phyloP scores from a whole-genome alignment of 2,797 vertebrate genomes.

The Chaunax sp. region DNA sequence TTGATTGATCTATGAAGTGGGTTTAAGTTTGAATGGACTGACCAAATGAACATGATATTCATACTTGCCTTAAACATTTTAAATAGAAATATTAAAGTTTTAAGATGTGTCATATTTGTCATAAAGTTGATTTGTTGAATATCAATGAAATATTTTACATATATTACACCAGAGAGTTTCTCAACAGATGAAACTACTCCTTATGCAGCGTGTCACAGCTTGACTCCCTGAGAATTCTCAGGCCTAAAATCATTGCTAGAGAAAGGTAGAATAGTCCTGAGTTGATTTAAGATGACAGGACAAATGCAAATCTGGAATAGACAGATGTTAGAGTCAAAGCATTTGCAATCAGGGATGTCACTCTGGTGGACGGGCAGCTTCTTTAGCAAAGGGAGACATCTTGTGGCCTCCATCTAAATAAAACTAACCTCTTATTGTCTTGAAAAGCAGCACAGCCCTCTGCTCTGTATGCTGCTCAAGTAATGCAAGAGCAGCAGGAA shows the following conservation, averaged over 20 bases:
- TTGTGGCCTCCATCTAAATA: constrained; percentile 77
- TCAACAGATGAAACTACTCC: neutral
- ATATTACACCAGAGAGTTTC: neutral
- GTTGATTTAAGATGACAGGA: constrained; percentile 27
- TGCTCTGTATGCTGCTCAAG: constrained; percentile 61
- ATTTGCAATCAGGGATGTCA: constrained; percentile 38
- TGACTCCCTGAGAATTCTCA: neutral
- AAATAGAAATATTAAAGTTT: no score
- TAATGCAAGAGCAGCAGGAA: constrained; percentile 56
- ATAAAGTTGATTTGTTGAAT: constrained; percentile 3
- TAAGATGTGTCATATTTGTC: constrained; percentile 5
- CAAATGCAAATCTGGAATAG: constrained; percentile 21
- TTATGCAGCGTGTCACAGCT: constrained; percentile 30
- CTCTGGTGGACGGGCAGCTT: constrained; percentile 54
- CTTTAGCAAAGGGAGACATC: constrained; percentile 83
- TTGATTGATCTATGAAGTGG: neutral
- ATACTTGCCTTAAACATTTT: neutral
- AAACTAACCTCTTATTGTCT: constrained; percentile 48
- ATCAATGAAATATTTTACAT: constrained; percentile 5
- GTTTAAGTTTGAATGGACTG: neutral
- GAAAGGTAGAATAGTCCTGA: constrained; percentile 4
- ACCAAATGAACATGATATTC: neutral
- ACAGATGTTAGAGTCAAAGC: constrained; percentile 9
- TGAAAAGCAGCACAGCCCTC: constrained; percentile 33
- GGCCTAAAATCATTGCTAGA: constrained; percentile 4